phyloP scores from a whole-genome alignment of 2,113 vertebrate genomes.

The Passer montanus region DNA sequence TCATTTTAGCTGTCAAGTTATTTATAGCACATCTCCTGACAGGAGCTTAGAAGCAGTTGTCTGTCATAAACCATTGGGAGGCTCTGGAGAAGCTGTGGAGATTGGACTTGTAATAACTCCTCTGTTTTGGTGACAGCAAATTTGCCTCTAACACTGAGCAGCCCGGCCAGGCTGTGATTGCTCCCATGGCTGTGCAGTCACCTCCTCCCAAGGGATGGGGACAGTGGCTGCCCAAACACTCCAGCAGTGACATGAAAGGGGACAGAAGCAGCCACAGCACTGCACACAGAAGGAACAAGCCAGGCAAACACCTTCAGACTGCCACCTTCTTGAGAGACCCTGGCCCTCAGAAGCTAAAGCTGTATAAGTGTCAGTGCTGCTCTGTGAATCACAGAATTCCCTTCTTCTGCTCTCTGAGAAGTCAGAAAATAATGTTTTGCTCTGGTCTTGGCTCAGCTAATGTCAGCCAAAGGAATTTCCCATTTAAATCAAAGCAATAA shows the following conservation, averaged over 20 bases:
- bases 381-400: background rate
- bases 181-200: background rate
- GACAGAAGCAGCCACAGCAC: rapidly evolving
- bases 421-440: background rate
- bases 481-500: background rate
- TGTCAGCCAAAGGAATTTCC: background rate
- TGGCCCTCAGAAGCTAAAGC: background rate
- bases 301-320: background rate
- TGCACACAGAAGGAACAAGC: background rate
- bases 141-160: background rate
- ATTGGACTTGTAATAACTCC: background rate
- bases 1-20: background rate
- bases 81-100: background rate
- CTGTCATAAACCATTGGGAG: background rate
- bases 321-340: background rate
- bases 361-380: background rate
- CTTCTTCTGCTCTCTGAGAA: background rate
- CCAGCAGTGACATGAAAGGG: rapidly evolving
- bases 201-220: background rate
- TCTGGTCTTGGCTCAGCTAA: background rate
- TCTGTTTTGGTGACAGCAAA: background rate
- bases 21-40: background rate
- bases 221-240: background rate
- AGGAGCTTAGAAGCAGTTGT: background rate
- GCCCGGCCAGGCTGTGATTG: background rate